Conservation (phyloP, 2,888 invertebrate genomes). For the Hymenopus coronatus region DNA sequence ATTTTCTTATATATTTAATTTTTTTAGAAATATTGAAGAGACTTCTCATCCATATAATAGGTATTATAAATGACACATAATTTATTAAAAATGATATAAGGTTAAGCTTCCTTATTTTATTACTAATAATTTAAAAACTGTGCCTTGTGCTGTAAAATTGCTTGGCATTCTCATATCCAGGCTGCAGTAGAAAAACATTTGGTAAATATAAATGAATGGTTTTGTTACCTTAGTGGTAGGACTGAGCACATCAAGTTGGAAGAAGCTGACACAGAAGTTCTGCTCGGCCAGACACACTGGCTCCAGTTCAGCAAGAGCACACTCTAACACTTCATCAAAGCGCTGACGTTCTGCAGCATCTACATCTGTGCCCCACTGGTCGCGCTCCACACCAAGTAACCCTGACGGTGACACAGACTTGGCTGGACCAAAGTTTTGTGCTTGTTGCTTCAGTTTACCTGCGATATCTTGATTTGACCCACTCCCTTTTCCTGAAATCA, state of each 20-base stretch:
- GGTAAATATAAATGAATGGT: too few relatives aligned
- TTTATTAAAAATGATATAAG: too few relatives aligned
- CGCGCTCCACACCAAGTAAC: conserved; percentile 59
- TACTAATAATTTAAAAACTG: neutral
- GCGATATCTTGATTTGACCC: conserved; percentile 48
- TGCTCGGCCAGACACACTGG: conserved; percentile 92
- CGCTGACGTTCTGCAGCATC: conserved; percentile 56
- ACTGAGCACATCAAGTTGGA: conserved; percentile 70
- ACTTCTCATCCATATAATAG: too few relatives aligned
- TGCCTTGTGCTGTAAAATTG: neutral
- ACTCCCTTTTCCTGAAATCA: conserved; percentile 44
- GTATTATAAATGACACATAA: too few relatives aligned
- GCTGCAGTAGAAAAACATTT: too few relatives aligned
- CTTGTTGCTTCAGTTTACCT: conserved; percentile 46
- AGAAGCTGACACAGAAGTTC: conserved; percentile 90
- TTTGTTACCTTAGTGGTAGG: conserved; percentile 49
- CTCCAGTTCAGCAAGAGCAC: conserved; percentile 84
- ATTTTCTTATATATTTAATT: too few relatives aligned
- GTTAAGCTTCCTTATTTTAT: too few relatives aligned
- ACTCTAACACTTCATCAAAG: conserved; percentile 69
- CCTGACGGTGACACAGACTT: conserved; percentile 27
- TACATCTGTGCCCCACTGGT: conserved; percentile 62
- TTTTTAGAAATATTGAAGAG: too few relatives aligned
- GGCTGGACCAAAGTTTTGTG: conserved; percentile 39
- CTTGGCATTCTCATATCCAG: neutral